Base-by-base conservation (phyloP, 2,888 invertebrate species). In the Cybosia mesomella region DNA sequence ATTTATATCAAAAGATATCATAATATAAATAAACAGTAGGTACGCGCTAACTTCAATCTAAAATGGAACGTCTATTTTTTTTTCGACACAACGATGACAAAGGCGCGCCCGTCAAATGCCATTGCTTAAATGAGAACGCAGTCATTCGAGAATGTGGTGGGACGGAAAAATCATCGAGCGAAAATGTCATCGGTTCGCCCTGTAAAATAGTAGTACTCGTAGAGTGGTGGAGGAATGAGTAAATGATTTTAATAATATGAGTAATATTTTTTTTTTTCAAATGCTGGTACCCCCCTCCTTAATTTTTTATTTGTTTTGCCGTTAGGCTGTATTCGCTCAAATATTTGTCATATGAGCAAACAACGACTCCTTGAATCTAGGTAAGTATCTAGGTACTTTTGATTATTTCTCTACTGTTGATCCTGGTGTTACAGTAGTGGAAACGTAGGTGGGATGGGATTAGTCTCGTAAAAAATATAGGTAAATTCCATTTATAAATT, bases 121-220 rank as follows among this genome's bases (percentile, higher is more conserved):
- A 94, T 94, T 94, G 94, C 93, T 90, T 86, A 92, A 93, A 93
- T 93, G 93, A 93, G 89, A 93, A 92, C 91, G 89, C 93, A 92
- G 89, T 92, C 92, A 92, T 90, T 90, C 92, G 91, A 85, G 89
- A 87, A 91, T 90, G 91, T 91, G 89, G 92, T 91, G 94, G 79
- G 85, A 91, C 79, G 94, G 94, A 94, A 94, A 93, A 93, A 92
- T 93, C 93, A 93, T 93, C 88, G 89, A 85, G 88, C 80, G 85
- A 84, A 91, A 91, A 93, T 89, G 89, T 89, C 91, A 89, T 90
- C 87, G 86, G 84, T 81, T 85, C 85, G 80, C 84, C 83, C 64
- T 70, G 80, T 62, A 55, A 74, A 71, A 73, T 73, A 71, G 68
- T 75, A 71, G 53, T 28, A 22, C 8, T 36, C 65, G 24, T 67